Evolutionary conservation across 2,113 vertebrate genomes (phyloP).

Genomic region (Todiramphus chloris): DNA sequence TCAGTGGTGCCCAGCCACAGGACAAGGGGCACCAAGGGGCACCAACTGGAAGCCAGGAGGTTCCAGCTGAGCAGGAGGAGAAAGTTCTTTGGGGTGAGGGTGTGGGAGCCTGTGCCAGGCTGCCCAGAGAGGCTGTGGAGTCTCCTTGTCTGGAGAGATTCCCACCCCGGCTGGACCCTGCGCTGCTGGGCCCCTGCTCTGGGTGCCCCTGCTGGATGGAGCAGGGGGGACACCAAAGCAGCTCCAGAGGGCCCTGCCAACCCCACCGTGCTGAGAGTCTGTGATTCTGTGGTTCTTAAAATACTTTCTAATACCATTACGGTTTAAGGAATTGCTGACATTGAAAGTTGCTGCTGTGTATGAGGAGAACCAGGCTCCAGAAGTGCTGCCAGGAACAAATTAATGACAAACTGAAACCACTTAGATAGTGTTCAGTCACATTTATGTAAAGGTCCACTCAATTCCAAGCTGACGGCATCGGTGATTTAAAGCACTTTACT

Average conservation of each 20-base stretch:
- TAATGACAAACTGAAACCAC: background rate
- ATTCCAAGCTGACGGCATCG: background rate
- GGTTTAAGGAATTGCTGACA: background rate
- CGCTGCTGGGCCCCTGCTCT: background rate
- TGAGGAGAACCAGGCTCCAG: background rate
- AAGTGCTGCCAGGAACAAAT: background rate
- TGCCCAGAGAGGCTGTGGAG: too few relatives aligned
- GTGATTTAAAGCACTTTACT: background rate
- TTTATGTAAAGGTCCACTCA: background rate
- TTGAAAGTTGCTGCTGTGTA: fast-evolving
- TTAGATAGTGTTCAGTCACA: background rate
- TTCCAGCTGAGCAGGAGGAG: too few relatives aligned
- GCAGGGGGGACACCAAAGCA: background rate
- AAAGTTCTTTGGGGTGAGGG: too few relatives aligned
- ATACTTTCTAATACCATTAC: background rate
- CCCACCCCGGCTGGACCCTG: too few relatives aligned
- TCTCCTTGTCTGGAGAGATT: too few relatives aligned
- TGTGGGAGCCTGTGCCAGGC: too few relatives aligned
- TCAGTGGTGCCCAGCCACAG: too few relatives aligned
- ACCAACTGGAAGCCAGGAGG: too few relatives aligned
- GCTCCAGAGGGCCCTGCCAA: background rate
- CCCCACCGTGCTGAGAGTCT: background rate
- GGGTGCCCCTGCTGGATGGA: background rate
- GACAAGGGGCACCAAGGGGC: too few relatives aligned
- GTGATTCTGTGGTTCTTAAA: background rate